Conservation (phyloP, 2,797 vertebrate species). For the Poeciliopsis infans region DNA sequence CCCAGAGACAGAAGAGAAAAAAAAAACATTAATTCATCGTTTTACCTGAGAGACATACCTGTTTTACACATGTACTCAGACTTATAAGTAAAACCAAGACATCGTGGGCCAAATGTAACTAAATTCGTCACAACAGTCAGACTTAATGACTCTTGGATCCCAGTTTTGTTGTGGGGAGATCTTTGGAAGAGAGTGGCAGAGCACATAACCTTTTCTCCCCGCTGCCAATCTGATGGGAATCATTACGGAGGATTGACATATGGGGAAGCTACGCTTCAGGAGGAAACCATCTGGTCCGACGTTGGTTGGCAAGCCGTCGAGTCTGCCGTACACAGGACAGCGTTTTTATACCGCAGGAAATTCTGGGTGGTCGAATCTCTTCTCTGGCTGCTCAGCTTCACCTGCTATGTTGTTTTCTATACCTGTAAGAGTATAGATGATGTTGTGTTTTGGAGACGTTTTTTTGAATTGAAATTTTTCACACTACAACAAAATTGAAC, state of each 20-base stretch:
- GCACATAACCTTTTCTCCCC: slow-evolving; percentile 32
- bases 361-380: slow-evolving; percentile 14
- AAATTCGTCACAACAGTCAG: not conserved
- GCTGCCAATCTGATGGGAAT: slow-evolving; percentile 59
- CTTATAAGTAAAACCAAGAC: not conserved
- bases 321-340: slow-evolving; percentile 48
- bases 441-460: not conserved
- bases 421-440: not conserved
- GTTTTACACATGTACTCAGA: not conserved
- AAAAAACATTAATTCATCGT: slow-evolving; percentile 6
- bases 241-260: slow-evolving; percentile 66
- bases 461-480: no score
- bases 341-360: slow-evolving; percentile 52
- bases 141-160: not conserved
- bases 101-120: not conserved
- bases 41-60: not conserved
- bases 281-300: slow-evolving; percentile 67
- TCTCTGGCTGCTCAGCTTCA: slow-evolving; percentile 1
- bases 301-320: slow-evolving; percentile 54
- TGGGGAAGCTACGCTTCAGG: slow-evolving; percentile 62
- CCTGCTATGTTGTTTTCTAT: not conserved
- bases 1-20: slow-evolving; percentile 10
- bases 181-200: slow-evolving; percentile 19
- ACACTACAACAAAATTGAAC: no score
- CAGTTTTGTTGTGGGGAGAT: slow-evolving; percentile 10